Evolutionary conservation across 1,140 invertebrate species (phyloP), one percentile per base, ranked within the genome.

Genomic region (Zaprionus ornatus): DNA sequence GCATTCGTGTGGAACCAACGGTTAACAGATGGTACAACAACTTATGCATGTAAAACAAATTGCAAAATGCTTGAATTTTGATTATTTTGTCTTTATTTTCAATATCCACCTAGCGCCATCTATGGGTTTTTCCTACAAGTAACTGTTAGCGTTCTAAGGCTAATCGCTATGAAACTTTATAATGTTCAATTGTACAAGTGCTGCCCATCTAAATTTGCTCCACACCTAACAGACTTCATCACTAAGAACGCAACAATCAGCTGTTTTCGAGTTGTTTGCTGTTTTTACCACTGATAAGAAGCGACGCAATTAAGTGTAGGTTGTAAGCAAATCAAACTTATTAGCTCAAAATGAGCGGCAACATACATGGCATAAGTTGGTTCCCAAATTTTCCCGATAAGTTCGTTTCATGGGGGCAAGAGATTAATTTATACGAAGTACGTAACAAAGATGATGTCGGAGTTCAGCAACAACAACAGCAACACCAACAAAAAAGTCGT

Each of bases 381-480:
- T 96, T 96, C 45, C 96, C 97, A 3, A 94, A 95, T 27, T 95
- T 95, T 82, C 94, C 94, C 4, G 95, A 97, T 83, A 96, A 97
- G 87, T 98, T 97, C 88, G 95, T 98, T 61, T 96, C 96, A 35
- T 98, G 97, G 97, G 96, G 96, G 19, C 95, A 96, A 54, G 97
- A 98, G 87, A 96, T 98, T 82, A 95, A 94, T 92, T 94, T 98
- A 27, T 98, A 98, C 85, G 96, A 97, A 94, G 94, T 97, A 60
- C 94, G 94, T 74, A 93, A 92, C 63, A 91, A 91, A 27, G 71
- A 79, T 13, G 82, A 88, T 19, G 45, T 17, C 6, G 40, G 40
- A 9, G n/a, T n/a, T 7, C 40, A 45, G 17, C 40, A 45, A 45
- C 76, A 75, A 21, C 27, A 10, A 32, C 29, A 32, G 0, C 29